Conservation (phyloP, 1,140 invertebrate species). For the Linepithema humile region DNA sequence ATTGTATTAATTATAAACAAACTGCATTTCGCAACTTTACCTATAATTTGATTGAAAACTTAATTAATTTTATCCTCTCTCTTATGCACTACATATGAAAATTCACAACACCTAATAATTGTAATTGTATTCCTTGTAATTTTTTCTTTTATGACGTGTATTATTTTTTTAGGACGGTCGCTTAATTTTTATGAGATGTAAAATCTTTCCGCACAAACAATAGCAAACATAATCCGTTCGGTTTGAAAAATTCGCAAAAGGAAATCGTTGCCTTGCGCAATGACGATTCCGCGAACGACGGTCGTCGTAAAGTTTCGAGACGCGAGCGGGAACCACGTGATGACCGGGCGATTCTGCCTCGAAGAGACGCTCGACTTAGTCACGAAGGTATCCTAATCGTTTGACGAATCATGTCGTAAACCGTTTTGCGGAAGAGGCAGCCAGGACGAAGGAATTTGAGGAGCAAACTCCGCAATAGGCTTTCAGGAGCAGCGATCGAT, state of each 20-base stretch:
- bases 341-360: slow-evolving; percentile 27
- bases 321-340: slow-evolving; percentile 16
- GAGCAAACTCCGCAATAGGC: background rate
- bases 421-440: slow-evolving; percentile 38
- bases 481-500: slow-evolving; percentile 7
- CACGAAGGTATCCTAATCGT: slow-evolving; percentile 49
- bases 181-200: background rate
- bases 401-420: slow-evolving; percentile 55
- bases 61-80: slow-evolving; percentile 1
- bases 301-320: slow-evolving; percentile 44
- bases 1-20: slow-evolving; percentile 4
- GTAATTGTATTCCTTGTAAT: background rate
- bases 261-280: slow-evolving; percentile 19
- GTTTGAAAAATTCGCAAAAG: slow-evolving; percentile 9
- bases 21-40: background rate
- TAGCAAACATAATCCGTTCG: background rate
- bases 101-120: background rate
- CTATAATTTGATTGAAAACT: background rate
- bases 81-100: background rate
- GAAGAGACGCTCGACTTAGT: slow-evolving; percentile 27
- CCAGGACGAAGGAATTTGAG: background rate
- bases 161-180: background rate
- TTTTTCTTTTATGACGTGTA: background rate
- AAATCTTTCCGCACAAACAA: background rate
- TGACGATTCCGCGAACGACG: slow-evolving; percentile 27